Evolutionary conservation across 2,888 invertebrate genomes (phyloP), one percentile per base, ranked within the genome.

Genomic region (Dicranocentrus wangi): DNA sequence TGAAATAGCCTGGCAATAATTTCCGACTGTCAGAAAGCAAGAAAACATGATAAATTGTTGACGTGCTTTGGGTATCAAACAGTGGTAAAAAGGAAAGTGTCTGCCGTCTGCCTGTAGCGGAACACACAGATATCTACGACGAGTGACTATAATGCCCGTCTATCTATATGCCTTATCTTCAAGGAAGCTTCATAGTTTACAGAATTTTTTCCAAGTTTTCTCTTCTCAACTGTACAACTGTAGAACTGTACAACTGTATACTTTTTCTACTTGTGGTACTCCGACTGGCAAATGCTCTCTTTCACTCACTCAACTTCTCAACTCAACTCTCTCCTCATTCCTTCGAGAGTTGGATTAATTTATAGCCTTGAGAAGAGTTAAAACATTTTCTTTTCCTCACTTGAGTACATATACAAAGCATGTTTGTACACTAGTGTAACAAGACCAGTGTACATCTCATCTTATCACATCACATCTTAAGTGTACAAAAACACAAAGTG

Each of bases 11-110:
- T 23, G 53, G 42, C 55, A 73, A 63, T 63, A 73, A 73, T 73
- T 73, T 73, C 73, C 73, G 73, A 53, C 73, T 73, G 73, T 73
- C 73, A 63, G 65, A 53, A 53, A 71, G 19, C 60, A 43, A n/a
- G 51, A 51, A n/a, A 51, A 73, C 32, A 73, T 63, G 63, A 73
- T 73, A 63, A 73, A 63, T 63, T 63, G 63, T 73, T 73, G 73
- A 72, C 63, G 72, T 63, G 53, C 2, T 21, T 60, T 23, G 72
- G 43, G 27, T 71, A 42, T 60, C 70, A 58, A 70, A 21, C 28
- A 43, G 28, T 47, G n/a, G 47, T 47, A 47, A 47, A 47, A 47
- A n/a, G 10, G 15, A n/a, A n/a, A 47, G 47, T 47, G 15, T 47
- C 10, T 15, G 47, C 66, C 27, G 17, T 25, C 27, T 25, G 51